Conservation (phyloP, 1,140 invertebrate genomes). For the Aphaenogaster floridana region DNA sequence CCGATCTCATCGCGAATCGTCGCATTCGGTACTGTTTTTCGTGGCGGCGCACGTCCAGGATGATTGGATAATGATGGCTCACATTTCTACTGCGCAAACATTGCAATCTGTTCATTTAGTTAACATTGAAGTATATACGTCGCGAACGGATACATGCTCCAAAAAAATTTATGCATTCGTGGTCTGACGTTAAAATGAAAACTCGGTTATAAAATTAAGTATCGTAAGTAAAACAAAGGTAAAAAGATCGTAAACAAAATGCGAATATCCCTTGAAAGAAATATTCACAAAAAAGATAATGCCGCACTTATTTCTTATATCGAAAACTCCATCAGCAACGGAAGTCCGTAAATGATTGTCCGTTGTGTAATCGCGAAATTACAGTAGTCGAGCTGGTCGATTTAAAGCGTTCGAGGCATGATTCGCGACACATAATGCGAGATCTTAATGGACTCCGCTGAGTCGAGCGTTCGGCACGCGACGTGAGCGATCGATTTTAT, state of each 20-base stretch:
- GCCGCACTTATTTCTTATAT: conserved; percentile 9
- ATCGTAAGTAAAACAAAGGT: neutral
- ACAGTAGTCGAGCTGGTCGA: conserved; percentile 36
- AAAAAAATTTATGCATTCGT: neutral
- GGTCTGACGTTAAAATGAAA: neutral
- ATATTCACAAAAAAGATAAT: neutral
- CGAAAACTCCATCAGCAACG: conserved; percentile 15
- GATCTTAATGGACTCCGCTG: conserved; percentile 55
- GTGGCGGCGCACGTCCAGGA: conserved; percentile 16
- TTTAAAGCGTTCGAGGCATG: conserved; percentile 37
- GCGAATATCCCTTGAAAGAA: neutral
- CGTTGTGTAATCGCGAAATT: conserved; percentile 49
- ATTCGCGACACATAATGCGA: conserved; percentile 55
- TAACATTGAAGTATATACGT: neutral
- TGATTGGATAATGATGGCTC: conserved; percentile 59
- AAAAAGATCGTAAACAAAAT: neutral
- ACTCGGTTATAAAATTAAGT: neutral
- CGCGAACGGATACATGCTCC: neutral
- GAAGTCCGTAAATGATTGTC: conserved; percentile 39
- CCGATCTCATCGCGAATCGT: conserved; percentile 20
- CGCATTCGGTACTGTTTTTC: conserved; percentile 37
- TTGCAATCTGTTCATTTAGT: neutral
- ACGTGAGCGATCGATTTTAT: conserved; percentile 56
- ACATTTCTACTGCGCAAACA: conserved; percentile 14
- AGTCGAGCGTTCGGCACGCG: conserved; percentile 36